A percentile compares a stretch with the other conserved stretches of the same genome.
phyloP scores from a whole-genome alignment of 2,113 vertebrate species.

The Brachypteracias leptosomus region DNA sequence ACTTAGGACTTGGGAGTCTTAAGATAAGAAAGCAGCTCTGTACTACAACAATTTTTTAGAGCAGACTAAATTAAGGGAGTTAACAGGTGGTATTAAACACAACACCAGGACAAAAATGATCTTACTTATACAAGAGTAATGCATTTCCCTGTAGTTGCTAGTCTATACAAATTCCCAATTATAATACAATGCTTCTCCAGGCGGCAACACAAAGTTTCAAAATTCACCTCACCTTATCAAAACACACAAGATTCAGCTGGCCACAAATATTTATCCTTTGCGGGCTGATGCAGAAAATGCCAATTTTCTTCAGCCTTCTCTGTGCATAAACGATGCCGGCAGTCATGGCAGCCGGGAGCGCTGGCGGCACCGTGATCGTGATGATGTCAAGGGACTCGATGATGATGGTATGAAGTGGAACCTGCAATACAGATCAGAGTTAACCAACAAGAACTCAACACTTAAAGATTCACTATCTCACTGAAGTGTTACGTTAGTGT shows the following conservation, averaged over 20 bases:
- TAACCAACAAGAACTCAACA: neutral
- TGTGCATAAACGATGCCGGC: slow-evolving; percentile 97
- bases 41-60: neutral
- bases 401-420: slow-evolving; percentile 83
- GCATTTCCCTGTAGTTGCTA: neutral
- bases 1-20: neutral
- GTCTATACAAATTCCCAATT: neutral
- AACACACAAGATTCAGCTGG: slow-evolving; percentile 95
- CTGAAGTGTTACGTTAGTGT: neutral
- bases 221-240: slow-evolving; percentile 88
- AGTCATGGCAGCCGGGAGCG: slow-evolving; percentile 95
- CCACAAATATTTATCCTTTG: slow-evolving; percentile 98
- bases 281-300: slow-evolving; percentile 98
- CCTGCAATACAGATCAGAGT: slow-evolving; percentile 67
- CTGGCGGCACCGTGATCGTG: slow-evolving; percentile 97
- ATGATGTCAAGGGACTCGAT: slow-evolving; percentile 96
- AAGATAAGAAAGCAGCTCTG: neutral
- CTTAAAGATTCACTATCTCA: neutral
- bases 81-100: neutral
- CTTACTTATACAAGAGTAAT: neutral
- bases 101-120: neutral
- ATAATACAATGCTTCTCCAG: neutral
- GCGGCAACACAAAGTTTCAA: neutral
- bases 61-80: neutral
- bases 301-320: slow-evolving; percentile 85